Base-by-base conservation (phyloP, 2,113 vertebrate species). In the Eurystomus gularis region DNA sequence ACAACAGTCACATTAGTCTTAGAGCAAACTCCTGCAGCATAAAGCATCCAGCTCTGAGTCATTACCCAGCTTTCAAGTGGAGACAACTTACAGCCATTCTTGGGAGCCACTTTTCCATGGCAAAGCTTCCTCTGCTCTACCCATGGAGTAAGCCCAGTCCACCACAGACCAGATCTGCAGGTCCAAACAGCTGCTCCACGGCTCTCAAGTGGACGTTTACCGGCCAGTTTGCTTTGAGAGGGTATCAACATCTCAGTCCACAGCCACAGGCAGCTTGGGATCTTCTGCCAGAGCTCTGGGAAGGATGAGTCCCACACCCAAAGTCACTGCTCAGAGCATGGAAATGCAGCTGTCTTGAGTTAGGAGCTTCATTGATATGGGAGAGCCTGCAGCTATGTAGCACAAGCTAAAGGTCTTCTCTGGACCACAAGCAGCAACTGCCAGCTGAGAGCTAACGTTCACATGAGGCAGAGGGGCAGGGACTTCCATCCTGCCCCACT, bases 1-100 rank as follows among this genome's bases (percentile, higher is more conserved):
- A 31, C 60, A 85, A 17, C 18, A 16, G 42, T 2, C 28, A 21
- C 26, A 5, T 28, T 3, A n/a, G 19, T 51, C n/a, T 48, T 58
- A 28, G 20, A 54, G 52, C 2, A 1, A 68, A 23, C 7, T 25
- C 40, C 24, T 29, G 66, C 37, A 54, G 85, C 11, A 7, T 0
- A 1, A 48, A 29, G 33, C 3, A 15, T 4, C 65, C 11, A 3
- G 37, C 65, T 68, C 25, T 0, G 0, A 57, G 70, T 16, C 37
- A 8, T 16, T 9, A 29, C n/a, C 40, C 70, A 48, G 29, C 55
- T n/a, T 46, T 65, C 0, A 1, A 31, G 35, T 35, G 37, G 35
- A 57, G 48, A 62, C 33, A 24, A 28, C 17, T 25, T 29, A 29
- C 52, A 51, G 44, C 37, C 39, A 4, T 13, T 37, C 54, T 29